Evolutionary conservation across 2,888 invertebrate genomes (phyloP).

Genomic region (Mythimna lalbum): DNA sequence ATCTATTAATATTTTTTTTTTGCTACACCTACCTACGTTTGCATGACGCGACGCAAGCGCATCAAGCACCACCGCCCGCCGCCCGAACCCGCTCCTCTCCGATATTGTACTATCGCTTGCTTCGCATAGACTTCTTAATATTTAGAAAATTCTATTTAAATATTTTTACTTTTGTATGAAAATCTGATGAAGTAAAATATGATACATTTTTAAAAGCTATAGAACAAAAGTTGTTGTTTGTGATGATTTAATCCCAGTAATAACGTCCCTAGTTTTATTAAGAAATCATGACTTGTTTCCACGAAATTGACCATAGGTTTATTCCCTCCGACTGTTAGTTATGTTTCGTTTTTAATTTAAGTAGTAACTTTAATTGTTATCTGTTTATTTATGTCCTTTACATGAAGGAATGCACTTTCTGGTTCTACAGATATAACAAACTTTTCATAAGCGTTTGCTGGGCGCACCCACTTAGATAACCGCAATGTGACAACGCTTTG

Average conservation of each 20-base stretch:
- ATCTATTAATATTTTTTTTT: too few relatives aligned
- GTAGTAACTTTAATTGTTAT: conserved; percentile 15
- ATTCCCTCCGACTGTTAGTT: not conserved
- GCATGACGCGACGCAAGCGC: too few relatives aligned
- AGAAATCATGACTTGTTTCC: not conserved
- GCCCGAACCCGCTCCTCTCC: too few relatives aligned
- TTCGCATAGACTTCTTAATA: too few relatives aligned
- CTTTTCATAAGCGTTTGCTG: conserved; percentile 27
- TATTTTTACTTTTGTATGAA: too few relatives aligned
- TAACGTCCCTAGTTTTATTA: not conserved
- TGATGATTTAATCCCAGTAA: not conserved
- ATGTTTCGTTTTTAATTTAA: not conserved
- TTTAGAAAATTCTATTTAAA: too few relatives aligned
- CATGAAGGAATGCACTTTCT: conserved; percentile 10
- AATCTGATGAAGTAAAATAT: too few relatives aligned
- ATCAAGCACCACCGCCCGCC: too few relatives aligned
- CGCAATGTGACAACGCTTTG: conserved; percentile 14
- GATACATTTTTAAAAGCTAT: too few relatives aligned
- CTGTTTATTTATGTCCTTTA: conserved; percentile 10
- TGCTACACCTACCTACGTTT: too few relatives aligned
- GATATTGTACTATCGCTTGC: too few relatives aligned
- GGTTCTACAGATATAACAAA: conserved; percentile 5
- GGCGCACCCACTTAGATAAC: conserved; percentile 46
- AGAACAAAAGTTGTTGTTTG: too few relatives aligned
- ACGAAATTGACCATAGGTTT: not conserved